Conservation (phyloP, 2,797 vertebrate genomes). For the Allobates femoralis region DNA sequence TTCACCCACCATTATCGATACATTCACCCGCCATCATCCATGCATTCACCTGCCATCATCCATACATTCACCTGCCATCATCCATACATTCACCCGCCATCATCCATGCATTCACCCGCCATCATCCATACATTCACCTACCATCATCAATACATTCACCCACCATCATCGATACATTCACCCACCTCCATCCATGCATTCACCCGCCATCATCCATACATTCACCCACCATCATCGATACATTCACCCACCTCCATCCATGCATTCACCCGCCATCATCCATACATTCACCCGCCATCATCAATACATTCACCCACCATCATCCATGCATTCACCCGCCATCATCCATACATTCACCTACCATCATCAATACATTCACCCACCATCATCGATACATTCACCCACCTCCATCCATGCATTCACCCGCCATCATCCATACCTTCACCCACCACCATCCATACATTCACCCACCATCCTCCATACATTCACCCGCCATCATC, state of each 20-base stretch:
- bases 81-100: neutral
- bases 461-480: neutral
- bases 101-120: neutral
- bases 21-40: neutral
- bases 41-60: neutral
- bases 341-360: neutral
- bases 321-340: neutral
- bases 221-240: neutral
- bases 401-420: neutral
- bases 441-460: neutral
- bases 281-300: neutral
- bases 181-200: neutral
- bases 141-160: neutral
- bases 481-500: neutral
- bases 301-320: neutral
- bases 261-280: neutral
- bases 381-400: neutral
- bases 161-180: neutral
- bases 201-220: neutral
- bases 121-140: neutral
- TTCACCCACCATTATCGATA: neutral
- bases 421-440: neutral
- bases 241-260: neutral
- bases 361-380: neutral
- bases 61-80: neutral